Evolutionary conservation across 2,888 invertebrate genomes (phyloP), one percentile per base, ranked within the genome.

Genomic region (Nymphalis polychloros): DNA sequence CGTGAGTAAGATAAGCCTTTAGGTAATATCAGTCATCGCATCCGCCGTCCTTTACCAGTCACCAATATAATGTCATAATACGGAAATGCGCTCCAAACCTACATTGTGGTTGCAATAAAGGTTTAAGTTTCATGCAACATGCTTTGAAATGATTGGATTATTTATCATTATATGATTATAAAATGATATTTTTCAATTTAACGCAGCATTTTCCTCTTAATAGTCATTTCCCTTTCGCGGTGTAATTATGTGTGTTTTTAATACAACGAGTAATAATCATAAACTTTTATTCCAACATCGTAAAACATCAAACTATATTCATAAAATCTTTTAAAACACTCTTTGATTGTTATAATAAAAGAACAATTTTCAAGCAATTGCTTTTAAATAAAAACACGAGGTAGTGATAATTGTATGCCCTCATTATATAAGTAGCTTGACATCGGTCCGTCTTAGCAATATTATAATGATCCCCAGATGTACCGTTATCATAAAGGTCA

Each of bases 31-130:
- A 46, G 61, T 67, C 61, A 78, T 78, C 72, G 76, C 74, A 78
- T 79, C 80, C 80, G 80, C 75, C 70, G 72, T 75, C 75, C 72
- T 76, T 63, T 69, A 60, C 63, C 67, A 78, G 79, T 82, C 81
- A 83, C 81, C 74, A 76, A 76, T 78, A 78, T 77, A 78, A 76
- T 79, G 79, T 81, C 80, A 77, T 78, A 76, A 66, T 67, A 63
- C 86, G 87, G 89, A 88, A 87, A 86, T 82, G 78, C 75, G 77
- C 77, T 76, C 77, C 67, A 73, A 75, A 76, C 77, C 75, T 73
- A 75, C 68, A 72, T 72, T 79, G 80, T 71, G 79, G 79, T 78
- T 77, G 68, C 72, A 70, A 67, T 74, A 71, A 72, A 61, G 72
- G 70, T 64, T 73, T 69, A 68, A 65, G 70, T 73, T 73, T 73